Evolutionary conservation across 2,888 invertebrate species (phyloP).

Genomic region (Stenotaenia linearis): DNA sequence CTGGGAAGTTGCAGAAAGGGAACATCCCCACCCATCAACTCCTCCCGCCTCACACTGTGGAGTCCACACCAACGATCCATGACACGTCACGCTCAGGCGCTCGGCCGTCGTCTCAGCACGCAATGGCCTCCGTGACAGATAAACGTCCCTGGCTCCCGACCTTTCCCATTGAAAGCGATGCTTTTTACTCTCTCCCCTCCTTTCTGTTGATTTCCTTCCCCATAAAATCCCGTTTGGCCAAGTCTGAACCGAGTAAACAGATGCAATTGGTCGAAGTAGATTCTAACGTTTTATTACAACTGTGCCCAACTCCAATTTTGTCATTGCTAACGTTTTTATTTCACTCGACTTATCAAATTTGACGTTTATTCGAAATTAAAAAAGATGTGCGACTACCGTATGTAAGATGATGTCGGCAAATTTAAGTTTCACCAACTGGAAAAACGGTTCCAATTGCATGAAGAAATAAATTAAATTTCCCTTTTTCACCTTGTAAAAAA

Average conservation of each 20-base stretch:
- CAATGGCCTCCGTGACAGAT: slow-evolving; percentile 20
- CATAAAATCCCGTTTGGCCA: slow-evolving; percentile 6
- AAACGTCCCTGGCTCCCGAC: slow-evolving; percentile 2
- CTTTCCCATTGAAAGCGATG: slow-evolving; percentile 18
- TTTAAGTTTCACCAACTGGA: background rate
- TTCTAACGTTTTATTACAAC: slow-evolving; percentile 11
- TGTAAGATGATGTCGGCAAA: slow-evolving; percentile 7
- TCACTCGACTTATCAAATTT: background rate
- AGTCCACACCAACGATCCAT: slow-evolving; percentile 26
- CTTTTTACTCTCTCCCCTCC: slow-evolving; percentile 7
- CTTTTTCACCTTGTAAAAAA: background rate
- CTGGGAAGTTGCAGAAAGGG: slow-evolving; percentile 26
- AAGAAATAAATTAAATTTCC: background rate
- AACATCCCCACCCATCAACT: slow-evolving; percentile 26
- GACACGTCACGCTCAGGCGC: slow-evolving; percentile 26
- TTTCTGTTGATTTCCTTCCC: slow-evolving; percentile 17
- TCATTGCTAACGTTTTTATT: slow-evolving; percentile 2
- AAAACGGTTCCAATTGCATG: background rate
- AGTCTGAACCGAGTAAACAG: slow-evolving; percentile 24
- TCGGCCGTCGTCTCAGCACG: slow-evolving; percentile 16
- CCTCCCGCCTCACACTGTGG: slow-evolving; percentile 19
- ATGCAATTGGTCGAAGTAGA: slow-evolving; percentile 8
- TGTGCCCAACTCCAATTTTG: background rate
- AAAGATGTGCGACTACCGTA: background rate
- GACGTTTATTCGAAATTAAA: slow-evolving; percentile 13